Base-by-base conservation (phyloP, 2,797 vertebrate genomes). In the Rhyacichthys aspro region DNA sequence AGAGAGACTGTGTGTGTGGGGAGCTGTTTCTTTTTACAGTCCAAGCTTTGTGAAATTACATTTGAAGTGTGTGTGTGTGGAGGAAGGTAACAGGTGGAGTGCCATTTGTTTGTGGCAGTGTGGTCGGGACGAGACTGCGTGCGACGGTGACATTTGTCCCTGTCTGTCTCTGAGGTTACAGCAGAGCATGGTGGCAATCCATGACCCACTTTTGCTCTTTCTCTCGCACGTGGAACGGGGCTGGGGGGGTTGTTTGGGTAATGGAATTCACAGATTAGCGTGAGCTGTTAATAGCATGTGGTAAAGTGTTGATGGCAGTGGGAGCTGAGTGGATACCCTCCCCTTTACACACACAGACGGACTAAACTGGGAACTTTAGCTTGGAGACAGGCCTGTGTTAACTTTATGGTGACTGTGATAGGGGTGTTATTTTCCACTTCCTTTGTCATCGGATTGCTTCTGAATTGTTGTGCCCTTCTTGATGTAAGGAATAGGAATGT, bases 201-300 rank as follows among this genome's bases (percentile, higher is more conserved):
- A 60, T 90, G 90, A 92, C 91, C 92, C 88, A 90, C 82, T 92
- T 92, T 89, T 78, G 67, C 69, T 72, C 73, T 72, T 72, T 60
- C 42, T 60, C 52, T 70, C 66, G 62, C 70, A 81, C 52, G 32
- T 42, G 69, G 86, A 5, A 87, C 73, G 81, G 16, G 38, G 11
- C 33, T 10, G 15, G 58, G n/a, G 7, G 66, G 46, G 80, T 15
- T 84, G 81, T 84, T 85, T 80, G 75, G 79, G 74, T 85, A 88
- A 86, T 85, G 76, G 78, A 83, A 86, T 82, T 88, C 49, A 43
- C 72, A 88, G 88, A 91, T 91, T 91, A 89, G 78, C 77, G 84
- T 59, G 52, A 63, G 63, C 83, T 81, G 78, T 70, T 68, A 54
- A 74, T 71, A 73, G 72, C 73, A 79, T 84, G 81, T 77, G 76